Evolutionary conservation across 2,888 invertebrate species (phyloP), one percentile per base, ranked within the genome.

Genomic region (Maniola hyperantus): DNA sequence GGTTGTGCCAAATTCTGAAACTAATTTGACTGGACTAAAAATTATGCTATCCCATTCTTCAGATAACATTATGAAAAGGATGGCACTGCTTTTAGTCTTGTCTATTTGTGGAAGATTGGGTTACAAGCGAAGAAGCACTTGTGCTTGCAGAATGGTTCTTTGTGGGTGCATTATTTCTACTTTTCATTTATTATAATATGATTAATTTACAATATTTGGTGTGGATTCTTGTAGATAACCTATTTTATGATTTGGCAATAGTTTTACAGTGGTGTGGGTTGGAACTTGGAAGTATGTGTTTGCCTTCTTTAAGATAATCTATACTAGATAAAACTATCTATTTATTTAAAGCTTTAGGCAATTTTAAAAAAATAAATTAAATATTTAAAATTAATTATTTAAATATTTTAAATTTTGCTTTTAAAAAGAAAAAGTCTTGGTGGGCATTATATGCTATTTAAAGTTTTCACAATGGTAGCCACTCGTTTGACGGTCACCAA

Each of bases 71-170:
- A 50, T 10, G 50, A 50, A 20, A 50, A 8, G 4, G 10, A 7
- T 20, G 2, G 5, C 20, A 2, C 2, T 26, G 26, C 2, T 20
- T n/a, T 5, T 8, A 18, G 8, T 8, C 50, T 20, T 50, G 18
- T 50, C 50, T 20, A 50, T 10, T 13, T 53, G 13, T 33, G 15
- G 2, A 50, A 20, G 20, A 10, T 50, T 51, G 26, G 10, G 26
- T 6, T 54, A 54, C 54, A 54, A 54, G 15, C 54, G 34, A 54
- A 54, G 34, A 8, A 8, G 54, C 34, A 54, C 7, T 34, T 39
- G 33, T 20, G 67, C 67, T 68, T 68, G 64, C 51, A 33, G 60
- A 67, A 68, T 68, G 67, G 46, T 69, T 57, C 39, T 67, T 44
- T 53, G 55, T 65, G 65, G 60, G 57, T 65, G 61, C 33, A 6